Evolutionary conservation across 2,113 vertebrate species (phyloP).

Genomic region (Brachionichthys hirsutus): DNA sequence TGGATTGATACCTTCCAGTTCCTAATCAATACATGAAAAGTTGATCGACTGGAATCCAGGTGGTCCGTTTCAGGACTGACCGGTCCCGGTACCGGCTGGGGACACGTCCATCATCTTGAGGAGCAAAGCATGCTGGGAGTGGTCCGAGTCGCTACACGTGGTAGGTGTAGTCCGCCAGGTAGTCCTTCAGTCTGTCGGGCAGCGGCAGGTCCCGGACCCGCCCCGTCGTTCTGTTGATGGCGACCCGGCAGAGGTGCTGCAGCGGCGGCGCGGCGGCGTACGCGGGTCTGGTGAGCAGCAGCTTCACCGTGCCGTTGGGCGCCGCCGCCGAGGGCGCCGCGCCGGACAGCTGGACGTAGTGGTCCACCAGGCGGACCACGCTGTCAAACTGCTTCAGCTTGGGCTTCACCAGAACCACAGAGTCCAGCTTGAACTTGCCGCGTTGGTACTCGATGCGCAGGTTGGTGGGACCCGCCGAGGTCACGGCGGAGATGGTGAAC

Average conservation of each 20-base stretch:
- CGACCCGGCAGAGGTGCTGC: constrained; percentile 89
- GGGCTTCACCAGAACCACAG: constrained; percentile 89
- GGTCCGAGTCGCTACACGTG: constrained; percentile 83
- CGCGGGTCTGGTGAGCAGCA: constrained; percentile 90
- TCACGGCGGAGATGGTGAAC: constrained; percentile 95
- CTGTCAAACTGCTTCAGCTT: constrained; percentile 94
- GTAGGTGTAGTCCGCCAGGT: constrained; percentile 91
- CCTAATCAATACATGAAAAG: too few relatives aligned
- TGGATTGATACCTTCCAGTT: too few relatives aligned
- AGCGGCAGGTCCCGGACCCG: constrained; percentile 87
- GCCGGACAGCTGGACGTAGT: constrained; percentile 90
- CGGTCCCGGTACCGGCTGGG: too few relatives aligned
- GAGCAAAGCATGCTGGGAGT: too few relatives aligned
- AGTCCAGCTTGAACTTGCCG: constrained; percentile 96
- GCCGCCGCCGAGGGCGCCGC: constrained; percentile 63
- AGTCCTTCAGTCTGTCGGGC: constrained; percentile 90
- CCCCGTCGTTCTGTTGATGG: constrained; percentile 87
- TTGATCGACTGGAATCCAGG: too few relatives aligned
- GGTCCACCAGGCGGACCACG: constrained; percentile 93
- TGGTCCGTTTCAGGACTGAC: too few relatives aligned
- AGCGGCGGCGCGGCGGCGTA: constrained; percentile 83
- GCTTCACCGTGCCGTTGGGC: constrained; percentile 89
- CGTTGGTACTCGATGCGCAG: constrained; percentile 92
- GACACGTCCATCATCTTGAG: too few relatives aligned
- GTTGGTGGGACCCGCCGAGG: constrained; percentile 93